Conservation (phyloP, 2,797 vertebrate species). For the Poeciliopsis presidionis region DNA sequence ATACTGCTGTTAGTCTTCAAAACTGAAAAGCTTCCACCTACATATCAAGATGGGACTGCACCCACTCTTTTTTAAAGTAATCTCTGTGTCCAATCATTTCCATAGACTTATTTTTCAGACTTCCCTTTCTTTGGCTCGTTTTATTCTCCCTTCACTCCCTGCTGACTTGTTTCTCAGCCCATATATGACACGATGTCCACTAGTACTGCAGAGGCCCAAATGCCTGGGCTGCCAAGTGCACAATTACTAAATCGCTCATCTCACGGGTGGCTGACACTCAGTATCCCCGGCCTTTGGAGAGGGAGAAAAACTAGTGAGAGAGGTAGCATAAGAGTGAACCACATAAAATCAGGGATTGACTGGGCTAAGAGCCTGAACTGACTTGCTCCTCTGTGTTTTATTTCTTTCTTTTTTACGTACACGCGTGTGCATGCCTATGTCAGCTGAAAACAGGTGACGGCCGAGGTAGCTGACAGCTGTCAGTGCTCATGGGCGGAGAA, state of each 20-base stretch:
- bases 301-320: conserved; percentile 16
- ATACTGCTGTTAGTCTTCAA: conserved; percentile 56
- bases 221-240: conserved; percentile 71
- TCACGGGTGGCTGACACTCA: conserved; percentile 72
- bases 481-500: conserved; percentile 52
- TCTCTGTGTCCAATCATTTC: conserved; percentile 30
- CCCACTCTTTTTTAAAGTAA: conserved; percentile 20
- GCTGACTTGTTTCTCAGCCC: conserved; percentile 35
- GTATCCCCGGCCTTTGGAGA: conserved; percentile 55
- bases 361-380: conserved; percentile 29
- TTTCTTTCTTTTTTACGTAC: conserved; percentile 1
- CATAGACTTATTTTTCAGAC: conserved; percentile 26
- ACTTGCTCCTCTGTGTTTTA: conserved; percentile 25
- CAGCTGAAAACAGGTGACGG: conserved; percentile 59
- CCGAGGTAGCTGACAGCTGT: conserved; percentile 77
- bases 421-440: conserved; percentile 30
- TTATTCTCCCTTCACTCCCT: conserved; percentile 23
- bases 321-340: conserved; percentile 31
- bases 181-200: conserved; percentile 61
- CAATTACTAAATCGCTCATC: conserved; percentile 81
- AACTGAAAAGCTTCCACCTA: conserved; percentile 62
- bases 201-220: conserved; percentile 45
- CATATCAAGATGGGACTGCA: conserved; percentile 51
- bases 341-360: conserved; percentile 23
- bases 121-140: conserved; percentile 17